Conservation (phyloP, 2,113 vertebrate species). For the Corydoras maculifer region DNA sequence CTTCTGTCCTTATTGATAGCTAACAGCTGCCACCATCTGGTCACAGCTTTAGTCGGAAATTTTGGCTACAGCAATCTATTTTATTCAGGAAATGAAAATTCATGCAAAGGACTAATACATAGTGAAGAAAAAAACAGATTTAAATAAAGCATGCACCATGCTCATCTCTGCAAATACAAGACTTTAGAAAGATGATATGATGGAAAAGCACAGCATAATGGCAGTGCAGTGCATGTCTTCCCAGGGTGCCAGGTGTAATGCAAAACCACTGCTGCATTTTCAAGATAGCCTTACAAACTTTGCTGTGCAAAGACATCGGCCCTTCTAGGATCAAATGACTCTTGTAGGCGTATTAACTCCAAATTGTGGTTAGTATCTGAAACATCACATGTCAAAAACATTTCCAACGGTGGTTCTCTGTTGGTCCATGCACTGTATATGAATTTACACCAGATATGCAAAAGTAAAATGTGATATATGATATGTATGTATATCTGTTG, state of each 20-base stretch:
- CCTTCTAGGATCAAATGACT: constrained; percentile 22
- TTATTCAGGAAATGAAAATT: constrained; percentile 27
- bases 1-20: constrained; percentile 48
- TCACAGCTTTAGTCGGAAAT: constrained; percentile 14
- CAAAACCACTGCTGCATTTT: constrained; percentile 42
- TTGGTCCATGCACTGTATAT: too few species aligned
- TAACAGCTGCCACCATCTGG: constrained; percentile 56
- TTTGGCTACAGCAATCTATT: constrained; percentile 40
- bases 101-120: constrained; percentile 4
- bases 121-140: not conserved
- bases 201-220: not conserved
- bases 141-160: not conserved
- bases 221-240: not conserved
- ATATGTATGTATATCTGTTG: too few species aligned
- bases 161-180: not conserved
- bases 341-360: not conserved
- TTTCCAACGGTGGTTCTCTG: too few species aligned
- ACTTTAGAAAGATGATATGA: not conserved
- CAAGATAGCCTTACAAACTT: constrained; percentile 45
- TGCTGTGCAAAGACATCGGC: constrained; percentile 20
- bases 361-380: not conserved
- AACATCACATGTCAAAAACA: too few species aligned
- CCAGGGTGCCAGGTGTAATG: constrained; percentile 26
- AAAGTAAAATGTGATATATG: too few species aligned
- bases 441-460: too few species aligned